These are phyloP conservation scores for Chroicocephalus ridibundus DNA, from an alignment of 2,113 vertebrate species.

Conservation along the genomic window DNA sequence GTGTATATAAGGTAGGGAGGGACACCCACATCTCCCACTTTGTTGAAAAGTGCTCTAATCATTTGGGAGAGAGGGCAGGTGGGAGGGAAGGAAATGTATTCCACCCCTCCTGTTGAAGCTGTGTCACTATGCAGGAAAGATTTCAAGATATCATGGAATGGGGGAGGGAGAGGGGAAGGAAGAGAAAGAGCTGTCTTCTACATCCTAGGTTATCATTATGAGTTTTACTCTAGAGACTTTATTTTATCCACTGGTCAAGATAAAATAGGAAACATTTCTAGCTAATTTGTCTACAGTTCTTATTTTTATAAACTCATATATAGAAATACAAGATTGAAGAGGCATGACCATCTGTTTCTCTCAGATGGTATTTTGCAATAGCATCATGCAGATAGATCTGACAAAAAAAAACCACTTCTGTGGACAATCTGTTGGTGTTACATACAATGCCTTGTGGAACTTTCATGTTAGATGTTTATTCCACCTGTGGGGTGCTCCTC, in stretches of 20 bases:
- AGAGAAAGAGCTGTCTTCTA: not conserved
- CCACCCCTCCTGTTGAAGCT: constrained; percentile 47
- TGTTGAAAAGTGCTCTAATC: constrained; percentile 56
- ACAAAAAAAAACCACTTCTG: not conserved
- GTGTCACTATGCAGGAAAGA: constrained; percentile 49
- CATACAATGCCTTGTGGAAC: not conserved
- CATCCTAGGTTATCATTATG: not conserved
- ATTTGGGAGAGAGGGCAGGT: constrained; percentile 34
- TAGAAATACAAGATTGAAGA: not conserved
- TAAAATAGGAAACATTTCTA: not conserved
- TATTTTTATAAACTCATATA: constrained; percentile 13
- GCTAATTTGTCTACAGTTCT: not conserved
- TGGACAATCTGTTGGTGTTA: not conserved
- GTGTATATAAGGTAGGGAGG: constrained; percentile 36
- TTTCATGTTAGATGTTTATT: not conserved
- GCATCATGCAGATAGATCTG: not conserved
- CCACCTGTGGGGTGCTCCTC: not conserved
- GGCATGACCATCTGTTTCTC: constrained; percentile 23
- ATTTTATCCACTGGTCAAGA: constrained; percentile 10
- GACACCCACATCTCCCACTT: constrained; percentile 59
- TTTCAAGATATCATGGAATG: not conserved
- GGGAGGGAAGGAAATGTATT: constrained; percentile 63
- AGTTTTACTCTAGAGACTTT: not conserved
- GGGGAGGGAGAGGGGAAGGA: not conserved
- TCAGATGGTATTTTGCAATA: constrained; percentile 22